Base-by-base conservation (phyloP, 1,140 invertebrate species). In the Lepidurus packardi region DNA sequence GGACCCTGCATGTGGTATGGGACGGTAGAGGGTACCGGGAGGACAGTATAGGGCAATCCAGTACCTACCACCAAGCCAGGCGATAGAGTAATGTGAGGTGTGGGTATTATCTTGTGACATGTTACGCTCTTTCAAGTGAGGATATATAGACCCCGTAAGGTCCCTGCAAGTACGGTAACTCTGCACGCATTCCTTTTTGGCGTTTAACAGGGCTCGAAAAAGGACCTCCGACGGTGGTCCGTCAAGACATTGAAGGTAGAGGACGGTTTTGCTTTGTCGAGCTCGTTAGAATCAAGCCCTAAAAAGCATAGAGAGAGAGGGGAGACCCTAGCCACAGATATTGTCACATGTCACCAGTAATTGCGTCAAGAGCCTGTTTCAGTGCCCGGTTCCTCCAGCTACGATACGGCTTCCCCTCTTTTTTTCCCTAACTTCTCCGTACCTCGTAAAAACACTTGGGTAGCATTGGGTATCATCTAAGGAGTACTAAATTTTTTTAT, bases 331-430 rank as follows among this genome's bases (percentile, higher is more conserved):
- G 53, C 21, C 53, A 21, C 53, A 21, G 21, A 21, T n/a, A 13
- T 65, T 65, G 53, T 65, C 53, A 65, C 53, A 65, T 65, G 53
- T 65, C 53, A 65, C 53, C 53, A 21, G 53, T 65, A 65, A 65
- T 65, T 65, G 53, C 53, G 21, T 65, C 53, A 65, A 16, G 53
- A 7, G 34, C 2, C 34, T 34, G 34, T 34, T 34, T 34, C 34
- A 4, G 34, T 3, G 2, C 34, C 2, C 53, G 6, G 53, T 65
- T 65, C 21, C 53, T 1, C 13, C n/a, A 7, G 47, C 47, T 21
- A 13, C 45, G 45, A 9, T 47, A 16, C 9, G 5, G 45, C 45
- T 47, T 16, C 47, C 13, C 8, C 47, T 65, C 53, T 65, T 21
- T 47, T 65, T 65, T 34, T 34, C 4, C 34, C 34, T 34, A 34